A percentile compares a stretch with the other conserved stretches of the same genome.
phyloP scores from a whole-genome alignment of 1,140 invertebrate species.

The Drosophila mayri region DNA sequence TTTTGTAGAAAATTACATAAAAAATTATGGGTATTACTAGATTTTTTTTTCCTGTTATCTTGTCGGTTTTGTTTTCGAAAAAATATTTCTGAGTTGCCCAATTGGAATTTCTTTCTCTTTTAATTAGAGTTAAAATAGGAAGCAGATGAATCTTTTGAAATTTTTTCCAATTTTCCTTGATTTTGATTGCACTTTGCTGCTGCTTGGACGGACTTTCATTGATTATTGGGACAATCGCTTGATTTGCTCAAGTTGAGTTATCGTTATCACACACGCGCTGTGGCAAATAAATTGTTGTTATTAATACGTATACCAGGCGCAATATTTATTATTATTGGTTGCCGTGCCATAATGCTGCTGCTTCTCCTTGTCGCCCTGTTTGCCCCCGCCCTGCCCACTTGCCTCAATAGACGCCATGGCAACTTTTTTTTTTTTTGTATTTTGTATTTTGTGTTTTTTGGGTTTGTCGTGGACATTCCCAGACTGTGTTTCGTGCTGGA shows the following conservation, averaged over 20 bases:
- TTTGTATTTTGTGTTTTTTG: constrained; percentile 4
- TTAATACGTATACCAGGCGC: constrained; percentile 35
- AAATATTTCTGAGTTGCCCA: not conserved
- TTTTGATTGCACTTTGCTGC: constrained; percentile 1
- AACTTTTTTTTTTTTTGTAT: constrained; percentile 25
- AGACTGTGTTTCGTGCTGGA: constrained; percentile 11
- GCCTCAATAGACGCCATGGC: constrained; percentile 47
- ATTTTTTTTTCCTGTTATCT: not conserved
- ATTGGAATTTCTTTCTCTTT: not conserved
- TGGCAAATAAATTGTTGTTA: constrained; percentile 40
- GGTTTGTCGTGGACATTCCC: constrained; percentile 24
- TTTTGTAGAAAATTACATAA: not conserved
- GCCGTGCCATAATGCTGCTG: constrained; percentile 39
- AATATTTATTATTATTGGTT: constrained; percentile 61
- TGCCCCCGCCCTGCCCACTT: not conserved
- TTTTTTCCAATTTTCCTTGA: constrained; percentile 4
- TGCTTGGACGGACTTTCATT: constrained; percentile 15
- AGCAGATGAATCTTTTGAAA: not conserved
- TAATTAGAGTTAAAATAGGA: too few species aligned
- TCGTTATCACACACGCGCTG: constrained; percentile 59
- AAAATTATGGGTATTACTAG: not conserved
- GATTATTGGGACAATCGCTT: constrained; percentile 44
- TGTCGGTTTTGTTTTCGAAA: too few species aligned
- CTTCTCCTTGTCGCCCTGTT: constrained; percentile 16
- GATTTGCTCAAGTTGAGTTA: constrained; percentile 48